Conservation (phyloP, 2,113 vertebrate genomes). For the Hiodon alosoides region DNA sequence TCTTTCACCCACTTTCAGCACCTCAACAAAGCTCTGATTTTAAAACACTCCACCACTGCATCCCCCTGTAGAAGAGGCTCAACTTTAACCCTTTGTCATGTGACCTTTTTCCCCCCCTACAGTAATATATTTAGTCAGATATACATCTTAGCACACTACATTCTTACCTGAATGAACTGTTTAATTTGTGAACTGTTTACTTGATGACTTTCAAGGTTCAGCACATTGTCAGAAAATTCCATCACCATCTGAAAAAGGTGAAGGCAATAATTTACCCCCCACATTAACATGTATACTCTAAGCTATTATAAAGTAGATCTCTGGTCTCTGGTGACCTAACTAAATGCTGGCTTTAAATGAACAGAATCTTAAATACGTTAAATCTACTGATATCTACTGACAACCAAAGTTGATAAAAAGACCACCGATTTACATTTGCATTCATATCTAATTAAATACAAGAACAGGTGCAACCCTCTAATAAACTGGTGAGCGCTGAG, state of each 20-base stretch:
- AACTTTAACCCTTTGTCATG: not conserved
- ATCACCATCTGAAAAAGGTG: constrained; percentile 84
- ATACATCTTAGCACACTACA: not conserved
- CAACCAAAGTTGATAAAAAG: too few species aligned
- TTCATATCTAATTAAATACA: not conserved
- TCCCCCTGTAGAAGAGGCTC: not conserved
- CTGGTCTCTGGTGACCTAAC: too few species aligned
- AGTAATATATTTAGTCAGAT: not conserved
- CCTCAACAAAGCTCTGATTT: not conserved
- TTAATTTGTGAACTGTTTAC: constrained; percentile 78
- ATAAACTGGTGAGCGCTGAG: too few species aligned
- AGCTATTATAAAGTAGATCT: too few species aligned
- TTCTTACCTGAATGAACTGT: constrained; percentile 84
- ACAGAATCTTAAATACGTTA: too few species aligned
- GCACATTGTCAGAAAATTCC: constrained; percentile 87
- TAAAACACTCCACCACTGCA: not conserved
- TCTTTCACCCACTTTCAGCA: not conserved
- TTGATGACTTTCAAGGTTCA: constrained; percentile 82
- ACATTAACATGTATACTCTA: not conserved
- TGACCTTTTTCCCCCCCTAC: not conserved
- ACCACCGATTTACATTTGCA: too few species aligned
- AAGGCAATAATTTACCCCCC: not conserved
- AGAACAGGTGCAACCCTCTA: not conserved
- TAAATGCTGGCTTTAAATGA: too few species aligned
- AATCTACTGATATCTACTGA: too few species aligned